These are phyloP conservation scores for Congeria kusceri DNA, from an alignment of 2,888 invertebrate genomes.

Conservation along the genomic window DNA sequence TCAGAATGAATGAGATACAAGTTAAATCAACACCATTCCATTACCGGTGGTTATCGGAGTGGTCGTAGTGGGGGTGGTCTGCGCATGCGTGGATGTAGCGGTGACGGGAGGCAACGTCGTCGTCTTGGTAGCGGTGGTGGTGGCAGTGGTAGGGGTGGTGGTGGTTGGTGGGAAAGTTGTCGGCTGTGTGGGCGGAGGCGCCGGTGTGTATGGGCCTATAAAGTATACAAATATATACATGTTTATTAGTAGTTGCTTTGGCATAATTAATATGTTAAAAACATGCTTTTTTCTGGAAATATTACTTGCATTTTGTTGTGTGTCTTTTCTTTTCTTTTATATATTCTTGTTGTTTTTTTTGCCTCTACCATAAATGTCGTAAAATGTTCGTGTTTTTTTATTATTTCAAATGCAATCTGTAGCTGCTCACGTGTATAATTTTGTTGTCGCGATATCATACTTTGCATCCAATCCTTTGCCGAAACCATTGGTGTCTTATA, in stretches of 20 bases:
- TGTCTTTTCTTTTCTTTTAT: too few species aligned
- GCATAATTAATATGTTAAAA: neutral
- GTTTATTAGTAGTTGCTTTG: too few species aligned
- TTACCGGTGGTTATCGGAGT: slow-evolving; percentile 18
- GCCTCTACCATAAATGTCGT: too few species aligned
- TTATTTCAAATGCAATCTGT: too few species aligned
- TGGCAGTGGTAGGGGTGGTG: slow-evolving; percentile 17
- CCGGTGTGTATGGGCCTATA: slow-evolving; percentile 28
- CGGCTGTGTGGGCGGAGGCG: neutral
- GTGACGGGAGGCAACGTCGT: slow-evolving; percentile 28
- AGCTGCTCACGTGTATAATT: too few species aligned
- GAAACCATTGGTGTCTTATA: neutral
- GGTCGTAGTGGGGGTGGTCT: neutral
- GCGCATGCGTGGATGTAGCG: slow-evolving; percentile 34
- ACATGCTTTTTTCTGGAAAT: neutral
- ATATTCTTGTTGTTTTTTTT: too few species aligned
- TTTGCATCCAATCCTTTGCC: neutral
- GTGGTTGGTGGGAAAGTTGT: slow-evolving; percentile 7
- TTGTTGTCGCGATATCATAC: too few species aligned
- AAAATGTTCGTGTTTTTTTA: too few species aligned
- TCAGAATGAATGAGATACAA: too few species aligned
- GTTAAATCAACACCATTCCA: too few species aligned
- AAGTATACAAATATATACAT: neutral
- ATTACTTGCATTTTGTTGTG: too few species aligned
- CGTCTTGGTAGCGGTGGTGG: slow-evolving; percentile 12